Conservation (phyloP, 2,888 invertebrate species). For the Hydriomena furcata region DNA sequence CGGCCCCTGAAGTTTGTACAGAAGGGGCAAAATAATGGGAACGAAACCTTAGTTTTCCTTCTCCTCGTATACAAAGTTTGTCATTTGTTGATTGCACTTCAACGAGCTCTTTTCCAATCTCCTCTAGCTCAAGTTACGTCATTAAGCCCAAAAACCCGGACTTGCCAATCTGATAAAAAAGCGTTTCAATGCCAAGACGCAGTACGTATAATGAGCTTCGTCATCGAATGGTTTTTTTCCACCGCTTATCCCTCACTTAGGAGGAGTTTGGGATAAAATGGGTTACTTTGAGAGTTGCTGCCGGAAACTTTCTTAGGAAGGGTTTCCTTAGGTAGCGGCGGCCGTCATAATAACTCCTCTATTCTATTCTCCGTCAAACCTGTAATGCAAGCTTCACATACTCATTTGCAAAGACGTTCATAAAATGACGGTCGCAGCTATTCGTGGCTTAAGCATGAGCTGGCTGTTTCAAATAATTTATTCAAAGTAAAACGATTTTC, state of each 20-base stretch:
- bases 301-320: slow-evolving; percentile 19
- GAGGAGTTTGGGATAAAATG: slow-evolving; percentile 31
- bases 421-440: not conserved
- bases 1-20: too few relatives aligned
- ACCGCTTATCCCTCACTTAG: slow-evolving; percentile 37
- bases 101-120: not conserved
- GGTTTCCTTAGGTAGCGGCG: not conserved
- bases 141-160: slow-evolving; percentile 27
- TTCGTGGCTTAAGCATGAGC: slow-evolving; percentile 4
- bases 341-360: not conserved
- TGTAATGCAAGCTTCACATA: too few relatives aligned
- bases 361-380: too few relatives aligned
- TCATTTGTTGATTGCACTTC: not conserved
- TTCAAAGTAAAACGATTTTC: slow-evolving; percentile 22
- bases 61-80: not conserved
- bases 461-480: slow-evolving; percentile 30
- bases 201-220: slow-evolving; percentile 36
- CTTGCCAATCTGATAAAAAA: slow-evolving; percentile 35
- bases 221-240: slow-evolving; percentile 36
- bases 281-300: slow-evolving; percentile 34
- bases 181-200: slow-evolving; percentile 32
- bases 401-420: too few relatives aligned
- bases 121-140: slow-evolving; percentile 15
- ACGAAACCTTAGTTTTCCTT: not conserved
- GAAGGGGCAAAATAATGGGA: too few relatives aligned